A percentile compares a stretch with the other conserved stretches of the same genome.
Conservation (phyloP, 2,888 invertebrate genomes). For the Meiosimyza platycephala region DNA sequence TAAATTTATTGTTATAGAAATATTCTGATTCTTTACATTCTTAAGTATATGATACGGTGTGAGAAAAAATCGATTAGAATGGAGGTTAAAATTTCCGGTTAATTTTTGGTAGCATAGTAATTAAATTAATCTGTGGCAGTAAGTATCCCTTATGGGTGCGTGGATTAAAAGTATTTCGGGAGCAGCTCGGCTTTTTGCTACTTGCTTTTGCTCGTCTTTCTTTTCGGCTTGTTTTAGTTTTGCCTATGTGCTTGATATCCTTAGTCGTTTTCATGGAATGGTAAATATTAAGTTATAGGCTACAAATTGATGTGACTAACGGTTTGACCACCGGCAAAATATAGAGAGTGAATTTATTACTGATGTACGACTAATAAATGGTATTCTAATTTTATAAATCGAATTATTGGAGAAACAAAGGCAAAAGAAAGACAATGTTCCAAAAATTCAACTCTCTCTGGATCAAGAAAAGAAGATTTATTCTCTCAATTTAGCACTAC, state of each 20-base stretch:
- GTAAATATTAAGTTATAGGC: conserved; percentile 9
- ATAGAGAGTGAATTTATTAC: no score
- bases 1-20: conserved; percentile 36
- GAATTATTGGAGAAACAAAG: no score
- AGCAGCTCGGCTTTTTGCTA: conserved; percentile 1
- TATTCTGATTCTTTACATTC: conserved; percentile 4
- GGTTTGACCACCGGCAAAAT: not conserved
- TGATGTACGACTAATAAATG: no score
- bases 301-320: not conserved
- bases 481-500: no score
- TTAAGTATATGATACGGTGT: not conserved
- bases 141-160: conserved; percentile 17
- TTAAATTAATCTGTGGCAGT: conserved; percentile 29
- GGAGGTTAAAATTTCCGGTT: conserved; percentile 37
- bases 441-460: no score
- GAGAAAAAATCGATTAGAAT: conserved; percentile 25
- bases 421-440: no score
- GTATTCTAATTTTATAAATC: no score
- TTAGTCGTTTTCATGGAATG: not conserved
- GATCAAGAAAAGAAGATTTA: no score
- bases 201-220: conserved; percentile 27
- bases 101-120: conserved; percentile 42
- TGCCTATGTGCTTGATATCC: not conserved
- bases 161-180: conserved; percentile 4
- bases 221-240: not conserved